phyloP scores from a whole-genome alignment of 2,797 vertebrate genomes.

The Lepidocolaptes lacrymiger region DNA sequence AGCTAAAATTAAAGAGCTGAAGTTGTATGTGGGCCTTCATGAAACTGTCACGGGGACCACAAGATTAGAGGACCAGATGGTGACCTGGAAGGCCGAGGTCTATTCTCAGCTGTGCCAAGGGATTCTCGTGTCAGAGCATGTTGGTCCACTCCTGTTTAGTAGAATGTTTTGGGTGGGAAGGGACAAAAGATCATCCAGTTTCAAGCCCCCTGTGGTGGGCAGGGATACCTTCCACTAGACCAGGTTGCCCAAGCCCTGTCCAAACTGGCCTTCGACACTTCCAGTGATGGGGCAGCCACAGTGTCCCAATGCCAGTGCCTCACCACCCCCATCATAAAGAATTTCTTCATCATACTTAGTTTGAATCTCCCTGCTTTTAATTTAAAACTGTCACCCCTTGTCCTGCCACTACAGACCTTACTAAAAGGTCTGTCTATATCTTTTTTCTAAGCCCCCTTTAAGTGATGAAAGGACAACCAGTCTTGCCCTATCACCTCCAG shows the following conservation, averaged over 20 bases:
- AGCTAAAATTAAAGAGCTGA: slow-evolving; percentile 44
- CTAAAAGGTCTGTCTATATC: background rate
- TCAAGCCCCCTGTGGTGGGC: fast-evolving
- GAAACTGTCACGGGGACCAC: background rate
- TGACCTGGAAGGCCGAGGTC: background rate
- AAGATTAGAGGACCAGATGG: slow-evolving; percentile 12
- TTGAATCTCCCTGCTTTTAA: background rate
- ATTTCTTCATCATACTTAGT: background rate
- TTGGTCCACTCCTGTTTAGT: background rate
- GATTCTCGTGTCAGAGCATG: background rate
- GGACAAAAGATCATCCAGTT: background rate
- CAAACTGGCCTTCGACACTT: fast-evolving
- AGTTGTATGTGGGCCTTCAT: background rate
- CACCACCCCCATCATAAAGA: fast-evolving
- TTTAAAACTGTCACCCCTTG: background rate
- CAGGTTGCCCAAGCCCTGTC: fast-evolving
- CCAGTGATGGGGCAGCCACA: background rate
- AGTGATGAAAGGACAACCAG: background rate
- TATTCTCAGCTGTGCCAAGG: background rate
- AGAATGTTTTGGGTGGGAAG: background rate
- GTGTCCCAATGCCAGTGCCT: background rate
- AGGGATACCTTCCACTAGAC: fast-evolving
- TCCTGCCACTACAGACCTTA: fast-evolving
- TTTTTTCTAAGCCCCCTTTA: background rate
- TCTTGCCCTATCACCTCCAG: background rate